Base-by-base conservation (phyloP, 2,797 vertebrate species). In the Takifugu rubripes region DNA sequence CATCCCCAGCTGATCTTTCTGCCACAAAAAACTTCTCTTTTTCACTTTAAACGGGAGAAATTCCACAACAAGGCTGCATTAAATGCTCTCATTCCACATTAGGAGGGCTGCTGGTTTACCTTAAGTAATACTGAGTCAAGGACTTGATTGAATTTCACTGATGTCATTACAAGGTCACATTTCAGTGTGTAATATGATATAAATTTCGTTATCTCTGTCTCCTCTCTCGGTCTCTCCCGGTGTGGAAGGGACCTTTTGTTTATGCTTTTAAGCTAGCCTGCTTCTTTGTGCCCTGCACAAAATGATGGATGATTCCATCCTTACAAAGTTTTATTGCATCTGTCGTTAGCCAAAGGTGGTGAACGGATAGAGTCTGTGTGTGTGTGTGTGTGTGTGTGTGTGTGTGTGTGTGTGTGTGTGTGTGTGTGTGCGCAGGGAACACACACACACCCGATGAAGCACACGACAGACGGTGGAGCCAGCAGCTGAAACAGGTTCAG, bases 101-200 rank as follows among this genome's bases (percentile, higher is more conserved):
- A 90, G 88, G 89, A 91, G 90, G 85, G 87, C 88, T 87, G 87
- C 88, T 85, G 85, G 87, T 89, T 90, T 88, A 88, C 87, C 87
- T 91, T 89, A 91, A 91, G 87, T 90, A 90, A 91, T 89, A 90
- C 88, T 63, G 83, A 90, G 83, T 90, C 81, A 88, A 87, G 79
- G 84, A 82, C 81, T 88, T 90, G 86, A 92, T 90, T 92, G 79
- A 84, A 90, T 91, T 91, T 88, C 81, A 74, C 85, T 92, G 89
- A 91, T 92, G 86, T 91, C 86, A 83, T 91, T 90, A 91, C 59
- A 29, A 83, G 89, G 89, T 92, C 90, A 91, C 89, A 90, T 91
- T 92, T 90, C 89, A 90, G 86, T 90, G 89, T 88, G 89, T 91
- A 90, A 90, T 90, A 90, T 90, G 87, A 90, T 89, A 89, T 89